Base-by-base conservation (phyloP, 1,140 invertebrate species). In the Drosophila varians region DNA sequence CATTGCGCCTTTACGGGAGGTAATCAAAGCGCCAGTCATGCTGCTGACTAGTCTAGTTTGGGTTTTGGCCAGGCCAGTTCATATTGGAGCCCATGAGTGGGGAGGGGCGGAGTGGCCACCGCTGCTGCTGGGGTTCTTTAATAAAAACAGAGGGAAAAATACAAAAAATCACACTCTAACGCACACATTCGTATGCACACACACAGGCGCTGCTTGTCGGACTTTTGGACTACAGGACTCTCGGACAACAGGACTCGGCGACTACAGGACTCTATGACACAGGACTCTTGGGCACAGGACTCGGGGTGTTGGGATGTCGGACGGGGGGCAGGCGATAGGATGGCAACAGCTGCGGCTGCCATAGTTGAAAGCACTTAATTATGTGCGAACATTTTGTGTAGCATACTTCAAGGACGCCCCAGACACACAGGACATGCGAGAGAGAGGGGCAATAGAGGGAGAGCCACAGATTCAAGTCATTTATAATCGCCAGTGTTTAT, bases 381-480 rank as follows among this genome's bases (percentile, higher is more conserved):
- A 70, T 77, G 73, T 70, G 65, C 65, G 48, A 70, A 75, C 72
- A 70, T 69, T 61, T 74, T 76, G 62, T 55, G 51, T 69, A 25
- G 28, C 31, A 38, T 8, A 18, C 23, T 48, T 28, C 45, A 61
- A 18, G 56, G 49, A 16, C 46, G 3, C 21, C 7, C n/a, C 31
- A 25, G 4, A 16, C 23, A 28, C 46, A 16, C n/a, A 38, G 36
- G 36, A 38, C 36, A 16, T 31, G 23, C 25, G 3, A 25, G 1
- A 12, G 1, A 25, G 8, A 14, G 4, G 9, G 3, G 3, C 5
- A n/a, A n/a, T 2, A 14, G 18, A 18, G 12, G 8, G 2, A 28
- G 9, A 8, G 9, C 28, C 28, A 31, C 28, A 31, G 9, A n/a
- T 21, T 4, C 18, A 11, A 56, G 51, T 64, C 57, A 73, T 71